Evolutionary conservation across 1,140 invertebrate genomes (phyloP), one percentile per base, ranked within the genome.

Genomic region (Ceratosolen fusciceps): DNA sequence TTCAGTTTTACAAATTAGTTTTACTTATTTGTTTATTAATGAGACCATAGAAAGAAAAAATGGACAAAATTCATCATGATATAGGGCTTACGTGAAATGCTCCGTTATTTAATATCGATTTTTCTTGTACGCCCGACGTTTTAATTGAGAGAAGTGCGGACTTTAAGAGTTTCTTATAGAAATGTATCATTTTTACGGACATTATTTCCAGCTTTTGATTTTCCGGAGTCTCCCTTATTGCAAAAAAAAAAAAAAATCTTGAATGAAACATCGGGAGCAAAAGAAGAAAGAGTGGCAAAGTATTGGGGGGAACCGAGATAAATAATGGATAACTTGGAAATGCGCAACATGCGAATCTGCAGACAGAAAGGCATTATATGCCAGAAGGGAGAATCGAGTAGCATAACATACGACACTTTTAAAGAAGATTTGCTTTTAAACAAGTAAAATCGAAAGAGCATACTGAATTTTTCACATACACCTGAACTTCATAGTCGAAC

Each of bases 131-230:
- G 67, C 39, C 12, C 16, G 5, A 34, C 31, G 34, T 24, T 47
- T 39, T 12, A 16, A 21, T 16, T 8, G 10, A 5, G 10, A 5
- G 37, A n/a, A 74, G 47, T 10, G 19, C 47, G 52, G 26, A 60
- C 52, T 67, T 62, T 1, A 10, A 58, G 67, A 80, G 71, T 80
- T 80, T 80, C 73, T 49, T 62, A 12, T 26, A 71, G 54, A 72
- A n/a, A 80, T 75, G 72, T 71, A 43, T 80, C 67, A 76, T 80
- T 72, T 80, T 72, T 54, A 76, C 62, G 43, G 21, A 19, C 65
- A 34, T 26, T 12, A 54, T 26, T 29, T 34, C 26, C 26, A 8
- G 2, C 39, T 19, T 72, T 62, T 65, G 65, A 80, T 80, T 80
- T 70, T 52, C 5, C 49, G 71, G 62, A 80, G 26, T 52, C 52